These are phyloP conservation scores for Vespertilio murinus DNA, from an alignment of 2,797 vertebrate species.

Conservation along the genomic window DNA sequence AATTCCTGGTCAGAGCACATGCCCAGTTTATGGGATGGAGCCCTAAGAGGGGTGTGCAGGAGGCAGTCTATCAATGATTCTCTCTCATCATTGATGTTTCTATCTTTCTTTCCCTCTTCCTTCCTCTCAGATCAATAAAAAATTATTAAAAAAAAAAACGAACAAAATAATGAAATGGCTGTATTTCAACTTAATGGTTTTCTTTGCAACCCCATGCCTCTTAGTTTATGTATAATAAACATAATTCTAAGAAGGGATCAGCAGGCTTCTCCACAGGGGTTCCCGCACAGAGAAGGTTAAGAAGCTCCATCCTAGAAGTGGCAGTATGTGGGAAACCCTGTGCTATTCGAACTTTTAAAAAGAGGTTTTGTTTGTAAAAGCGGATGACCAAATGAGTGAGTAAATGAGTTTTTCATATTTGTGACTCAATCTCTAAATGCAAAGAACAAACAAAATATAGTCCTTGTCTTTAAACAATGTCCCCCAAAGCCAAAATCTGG, in stretches of 20 bases:
- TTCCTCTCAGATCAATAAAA: too few relatives aligned
- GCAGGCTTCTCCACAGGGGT: neutral
- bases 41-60: too few relatives aligned
- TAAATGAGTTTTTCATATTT: neutral
- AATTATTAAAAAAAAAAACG: neutral
- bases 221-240: neutral
- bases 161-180: neutral
- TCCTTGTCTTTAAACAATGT: neutral
- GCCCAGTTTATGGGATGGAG: too few relatives aligned
- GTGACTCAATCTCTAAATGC: neutral
- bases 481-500: neutral
- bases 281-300: neutral
- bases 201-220: neutral
- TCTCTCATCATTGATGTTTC: too few relatives aligned
- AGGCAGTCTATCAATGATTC: too few relatives aligned
- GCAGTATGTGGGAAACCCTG: neutral
- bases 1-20: too few relatives aligned
- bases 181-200: neutral
- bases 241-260: neutral
- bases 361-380: constrained; percentile 29
- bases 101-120: too few relatives aligned
- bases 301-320: neutral
- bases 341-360: neutral
- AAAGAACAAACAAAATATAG: neutral
- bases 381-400: neutral